phyloP scores from a whole-genome alignment of 2,888 invertebrate genomes.

The Aleiodes leptofemur region DNA sequence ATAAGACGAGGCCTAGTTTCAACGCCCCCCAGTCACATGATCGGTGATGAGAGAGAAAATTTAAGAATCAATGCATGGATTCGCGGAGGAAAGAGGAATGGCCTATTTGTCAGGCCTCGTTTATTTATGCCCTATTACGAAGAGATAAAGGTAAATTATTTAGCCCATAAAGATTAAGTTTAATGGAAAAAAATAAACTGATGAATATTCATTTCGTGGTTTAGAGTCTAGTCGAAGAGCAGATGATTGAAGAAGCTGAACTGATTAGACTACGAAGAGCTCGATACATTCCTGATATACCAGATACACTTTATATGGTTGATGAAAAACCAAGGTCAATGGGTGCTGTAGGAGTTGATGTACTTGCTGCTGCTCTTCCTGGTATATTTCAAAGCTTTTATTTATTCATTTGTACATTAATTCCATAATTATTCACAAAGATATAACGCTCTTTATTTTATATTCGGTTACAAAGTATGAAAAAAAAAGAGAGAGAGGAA shows the following conservation, averaged over 20 bases:
- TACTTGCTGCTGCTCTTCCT: constrained; percentile 81
- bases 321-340: constrained; percentile 78
- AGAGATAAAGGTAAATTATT: constrained; percentile 85
- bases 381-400: constrained; percentile 64
- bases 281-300: constrained; percentile 88
- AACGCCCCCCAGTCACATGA: constrained; percentile 90
- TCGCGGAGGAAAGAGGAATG: constrained; percentile 82
- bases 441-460: no score
- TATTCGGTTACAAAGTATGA: no score
- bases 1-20: constrained; percentile 86
- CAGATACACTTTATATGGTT: constrained; percentile 95
- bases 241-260: constrained; percentile 87
- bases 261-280: constrained; percentile 83
- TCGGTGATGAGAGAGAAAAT: constrained; percentile 83
- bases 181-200: background rate
- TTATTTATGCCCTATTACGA: constrained; percentile 97
- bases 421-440: constrained; percentile 1
- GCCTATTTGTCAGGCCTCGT: constrained; percentile 88
- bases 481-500: no score
- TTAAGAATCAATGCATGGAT: constrained; percentile 88
- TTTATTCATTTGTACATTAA: constrained; percentile 10
- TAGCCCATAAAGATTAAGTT: background rate
- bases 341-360: constrained; percentile 80
- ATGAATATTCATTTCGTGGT: constrained; percentile 41
- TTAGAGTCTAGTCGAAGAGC: constrained; percentile 88